Evolutionary conservation across 2,113 vertebrate species (phyloP), one percentile per base, ranked within the genome.

Genomic region (Pogonocichla stellata): DNA sequence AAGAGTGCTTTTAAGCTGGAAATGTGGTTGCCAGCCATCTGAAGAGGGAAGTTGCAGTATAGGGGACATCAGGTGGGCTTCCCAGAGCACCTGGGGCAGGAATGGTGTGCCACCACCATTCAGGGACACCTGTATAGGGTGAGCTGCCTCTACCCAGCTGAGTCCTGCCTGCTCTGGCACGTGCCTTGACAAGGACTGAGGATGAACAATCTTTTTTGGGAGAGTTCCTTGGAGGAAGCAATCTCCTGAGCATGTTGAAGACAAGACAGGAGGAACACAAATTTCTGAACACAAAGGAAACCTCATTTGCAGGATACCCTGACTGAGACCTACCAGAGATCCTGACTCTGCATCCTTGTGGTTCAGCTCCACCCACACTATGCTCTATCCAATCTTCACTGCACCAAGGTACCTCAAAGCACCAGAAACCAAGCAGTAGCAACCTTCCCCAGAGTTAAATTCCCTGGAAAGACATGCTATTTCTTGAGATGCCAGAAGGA

Each of bases 21-120:
- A 88, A 47, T n/a, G 33, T 28, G 12, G n/a, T 51, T 70, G 42
- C n/a, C 25, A 34, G 28, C 6, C 10, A 24, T n/a, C 3, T 19
- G 31, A 43, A 69, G 40, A 84, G 26, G 53, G 36, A 79, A 82
- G 8, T 0, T 71, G 23, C 19, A 12, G 47, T 8, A 3, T 20
- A 34, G 60, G 28, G 10, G 50, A 57, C 1, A 22, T 7, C 0
- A 0, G 7, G 14, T 65, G 56, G 22, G 19, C 57, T 51, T 65
- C 36, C 43, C 45, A 78, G 43, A 78, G 31, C 36, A 69, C 6
- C 45, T 34, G 45, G 42, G 50, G 8, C 19, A 75, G 25, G 25
- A 4, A 1, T 26, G 24, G 34, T 73, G 26, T 24, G 22, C 19
- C 43, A 57, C 25, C 29, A 45, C 6, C 22, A 56, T 61, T 28